phyloP scores from a whole-genome alignment of 2,888 invertebrate species.

The Eupeodes latifasciatus region DNA sequence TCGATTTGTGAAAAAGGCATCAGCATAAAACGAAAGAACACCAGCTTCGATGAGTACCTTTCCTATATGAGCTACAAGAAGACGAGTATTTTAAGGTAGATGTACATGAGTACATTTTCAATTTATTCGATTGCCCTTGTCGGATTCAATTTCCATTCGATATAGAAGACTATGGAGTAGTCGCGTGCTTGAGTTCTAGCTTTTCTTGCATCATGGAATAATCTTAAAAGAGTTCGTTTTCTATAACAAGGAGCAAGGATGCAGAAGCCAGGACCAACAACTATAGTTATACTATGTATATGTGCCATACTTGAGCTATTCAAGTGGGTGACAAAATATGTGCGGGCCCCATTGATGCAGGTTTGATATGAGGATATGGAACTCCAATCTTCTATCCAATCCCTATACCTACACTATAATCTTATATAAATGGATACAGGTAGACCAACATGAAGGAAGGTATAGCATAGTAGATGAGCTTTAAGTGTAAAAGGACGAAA shows the following conservation, averaged over 20 bases:
- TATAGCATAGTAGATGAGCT: neutral
- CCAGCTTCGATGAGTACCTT: neutral
- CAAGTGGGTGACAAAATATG: constrained; percentile 63
- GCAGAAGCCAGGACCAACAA: constrained; percentile 21
- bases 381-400: neutral
- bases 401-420: neutral
- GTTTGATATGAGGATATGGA: constrained; percentile 2
- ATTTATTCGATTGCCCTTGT: constrained; percentile 75
- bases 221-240: neutral
- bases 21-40: constrained; percentile 30
- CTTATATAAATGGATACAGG: neutral
- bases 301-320: constrained; percentile 45
- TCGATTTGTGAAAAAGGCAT: constrained; percentile 5
- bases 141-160: constrained; percentile 70
- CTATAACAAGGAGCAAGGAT: neutral
- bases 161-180: constrained; percentile 15
- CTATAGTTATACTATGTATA: neutral
- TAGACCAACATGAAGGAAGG: neutral
- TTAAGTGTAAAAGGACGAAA: neutral
- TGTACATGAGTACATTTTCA: constrained; percentile 56
- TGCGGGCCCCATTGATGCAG: constrained; percentile 25
- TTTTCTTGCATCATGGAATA: constrained; percentile 10
- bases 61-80: too few species aligned
- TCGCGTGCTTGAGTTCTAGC: constrained; percentile 37
- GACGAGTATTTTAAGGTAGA: neutral